phyloP scores from a whole-genome alignment of 2,113 vertebrate genomes.

The Dicentrarchus labrax region DNA sequence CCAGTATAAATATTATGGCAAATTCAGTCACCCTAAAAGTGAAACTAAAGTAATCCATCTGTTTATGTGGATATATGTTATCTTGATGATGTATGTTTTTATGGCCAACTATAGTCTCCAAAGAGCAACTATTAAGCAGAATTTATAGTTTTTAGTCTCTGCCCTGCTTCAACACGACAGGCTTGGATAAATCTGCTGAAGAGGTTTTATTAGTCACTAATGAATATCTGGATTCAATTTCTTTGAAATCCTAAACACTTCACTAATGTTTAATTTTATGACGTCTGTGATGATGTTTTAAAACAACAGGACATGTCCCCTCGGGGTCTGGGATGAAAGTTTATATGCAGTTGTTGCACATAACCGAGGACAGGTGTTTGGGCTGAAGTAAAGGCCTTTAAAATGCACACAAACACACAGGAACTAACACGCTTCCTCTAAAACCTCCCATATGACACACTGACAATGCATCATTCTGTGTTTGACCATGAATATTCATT shows the following conservation, averaged over 20 bases:
- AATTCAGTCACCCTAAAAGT: too few species aligned
- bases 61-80: not conserved
- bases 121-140: not conserved
- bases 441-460: not conserved
- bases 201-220: slow-evolving; percentile 29
- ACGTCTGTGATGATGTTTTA: not conserved
- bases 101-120: not conserved
- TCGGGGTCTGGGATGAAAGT: slow-evolving; percentile 28
- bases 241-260: slow-evolving; percentile 4
- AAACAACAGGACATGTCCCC: not conserved
- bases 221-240: slow-evolving; percentile 46
- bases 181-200: not conserved
- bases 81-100: not conserved
- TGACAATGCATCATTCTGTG: slow-evolving; percentile 56
- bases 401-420: slow-evolving; percentile 6
- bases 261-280: slow-evolving; percentile 8
- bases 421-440: slow-evolving; percentile 13
- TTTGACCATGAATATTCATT: slow-evolving; percentile 56
- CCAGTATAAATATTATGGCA: not conserved
- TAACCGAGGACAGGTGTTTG: not conserved
- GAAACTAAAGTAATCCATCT: not conserved
- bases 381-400: not conserved
- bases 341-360: not conserved
- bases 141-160: not conserved
- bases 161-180: not conserved